phyloP scores from a whole-genome alignment of 2,113 vertebrate genomes.

The Centropristis striata region DNA sequence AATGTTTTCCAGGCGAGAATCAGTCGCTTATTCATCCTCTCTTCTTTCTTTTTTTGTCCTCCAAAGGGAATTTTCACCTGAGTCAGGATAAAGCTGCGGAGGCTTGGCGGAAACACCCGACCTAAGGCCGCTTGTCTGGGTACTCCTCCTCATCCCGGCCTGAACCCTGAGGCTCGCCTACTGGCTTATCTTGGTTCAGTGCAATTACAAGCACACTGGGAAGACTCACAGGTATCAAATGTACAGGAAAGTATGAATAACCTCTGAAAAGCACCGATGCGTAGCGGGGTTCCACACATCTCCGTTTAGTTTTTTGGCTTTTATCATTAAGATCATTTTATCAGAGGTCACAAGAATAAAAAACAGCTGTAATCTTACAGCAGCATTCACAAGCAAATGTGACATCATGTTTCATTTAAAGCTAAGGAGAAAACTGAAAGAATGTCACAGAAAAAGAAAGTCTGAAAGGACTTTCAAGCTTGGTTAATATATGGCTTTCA shows the following conservation, averaged over 20 bases:
- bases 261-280: not conserved
- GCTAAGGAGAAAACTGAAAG: not conserved
- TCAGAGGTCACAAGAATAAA: not conserved
- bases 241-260: slow-evolving; percentile 22
- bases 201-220: not conserved
- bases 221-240: slow-evolving; percentile 30
- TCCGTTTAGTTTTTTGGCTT: not conserved
- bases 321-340: not conserved
- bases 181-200: not conserved
- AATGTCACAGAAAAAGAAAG: no score
- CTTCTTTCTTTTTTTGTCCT: not conserved
- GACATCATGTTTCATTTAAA: not conserved
- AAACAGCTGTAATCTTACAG: not conserved
- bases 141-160: slow-evolving; percentile 12
- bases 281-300: rapidly evolving
- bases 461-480: not conserved
- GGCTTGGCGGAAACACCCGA: slow-evolving; percentile 39
- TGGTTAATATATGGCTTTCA: not conserved
- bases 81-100: slow-evolving; percentile 65
- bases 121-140: slow-evolving; percentile 46
- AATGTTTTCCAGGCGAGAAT: slow-evolving; percentile 76
- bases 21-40: slow-evolving; percentile 69
- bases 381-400: not conserved
- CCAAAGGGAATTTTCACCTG: slow-evolving; percentile 72
- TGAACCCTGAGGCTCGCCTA: slow-evolving; percentile 26